Conservation (phyloP, 2,888 invertebrate species). For the Urechis unicinctus region DNA sequence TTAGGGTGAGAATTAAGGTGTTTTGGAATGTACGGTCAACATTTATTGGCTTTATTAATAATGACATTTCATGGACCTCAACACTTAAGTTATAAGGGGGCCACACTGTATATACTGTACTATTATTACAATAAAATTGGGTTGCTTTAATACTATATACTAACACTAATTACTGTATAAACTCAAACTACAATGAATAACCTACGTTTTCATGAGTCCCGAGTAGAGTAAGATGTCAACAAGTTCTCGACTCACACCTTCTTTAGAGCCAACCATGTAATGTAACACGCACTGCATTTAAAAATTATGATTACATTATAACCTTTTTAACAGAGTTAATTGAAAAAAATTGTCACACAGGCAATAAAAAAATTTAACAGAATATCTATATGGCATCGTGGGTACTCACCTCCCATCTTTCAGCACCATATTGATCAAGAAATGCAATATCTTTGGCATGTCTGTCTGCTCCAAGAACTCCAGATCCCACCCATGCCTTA, state of each 20-base stretch:
- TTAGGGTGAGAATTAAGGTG: no score
- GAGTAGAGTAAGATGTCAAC: constrained; percentile 85
- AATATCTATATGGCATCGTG: background rate
- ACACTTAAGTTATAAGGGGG: no score
- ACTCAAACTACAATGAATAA: background rate
- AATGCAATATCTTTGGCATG: constrained; percentile 74
- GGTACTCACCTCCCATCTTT: constrained; percentile 74
- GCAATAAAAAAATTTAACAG: background rate
- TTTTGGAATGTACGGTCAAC: no score
- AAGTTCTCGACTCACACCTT: constrained; percentile 67
- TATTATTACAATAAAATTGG: background rate
- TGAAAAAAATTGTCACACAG: background rate
- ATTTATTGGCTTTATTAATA: no score
- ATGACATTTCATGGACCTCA: no score
- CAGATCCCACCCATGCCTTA: constrained; percentile 69
- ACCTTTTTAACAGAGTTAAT: background rate
- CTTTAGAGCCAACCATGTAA: constrained; percentile 85
- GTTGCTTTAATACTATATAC: background rate
- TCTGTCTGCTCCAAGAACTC: constrained; percentile 72
- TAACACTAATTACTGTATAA: background rate
- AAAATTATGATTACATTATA: no score
- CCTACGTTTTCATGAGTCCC: constrained; percentile 79
- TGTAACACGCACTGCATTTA: constrained; percentile 73
- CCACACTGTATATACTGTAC: no score
- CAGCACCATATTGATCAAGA: constrained; percentile 82